phyloP scores from a whole-genome alignment of 30 jellyfish, hydroid and myxozoan genomes.

The Pelagia noctiluca region DNA sequence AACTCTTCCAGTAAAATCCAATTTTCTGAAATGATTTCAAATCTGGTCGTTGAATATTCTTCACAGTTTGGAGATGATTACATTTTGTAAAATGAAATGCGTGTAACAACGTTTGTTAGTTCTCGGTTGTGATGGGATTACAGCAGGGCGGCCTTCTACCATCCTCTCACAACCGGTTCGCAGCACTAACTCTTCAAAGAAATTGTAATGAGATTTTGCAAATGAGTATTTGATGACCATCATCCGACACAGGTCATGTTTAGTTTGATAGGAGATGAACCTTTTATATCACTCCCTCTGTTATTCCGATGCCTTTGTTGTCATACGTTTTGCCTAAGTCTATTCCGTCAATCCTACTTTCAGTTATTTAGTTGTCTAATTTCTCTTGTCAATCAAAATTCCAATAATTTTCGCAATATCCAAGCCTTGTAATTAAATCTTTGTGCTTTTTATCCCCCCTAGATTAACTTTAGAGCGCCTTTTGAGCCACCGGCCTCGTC shows the following conservation, averaged over 20 bases:
- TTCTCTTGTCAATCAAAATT: no score
- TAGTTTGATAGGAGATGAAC: slow-evolving; percentile 1
- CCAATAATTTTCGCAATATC: not conserved
- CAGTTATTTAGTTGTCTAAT: not conserved
- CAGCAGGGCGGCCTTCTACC: not conserved
- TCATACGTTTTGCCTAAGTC: not conserved
- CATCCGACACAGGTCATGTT: slow-evolving; percentile 14
- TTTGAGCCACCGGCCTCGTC: not conserved
- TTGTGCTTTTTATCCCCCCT: not conserved
- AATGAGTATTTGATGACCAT: not conserved
- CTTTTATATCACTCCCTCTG: not conserved
- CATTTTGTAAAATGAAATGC: no score
- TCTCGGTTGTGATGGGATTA: slow-evolving; percentile 14
- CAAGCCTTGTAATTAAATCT: not conserved
- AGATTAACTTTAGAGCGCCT: not conserved
- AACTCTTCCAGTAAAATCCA: no score
- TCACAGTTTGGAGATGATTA: no score
- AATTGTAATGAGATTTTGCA: not conserved
- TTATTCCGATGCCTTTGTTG: slow-evolving; percentile 4
- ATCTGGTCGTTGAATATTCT: no score
- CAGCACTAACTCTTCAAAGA: not conserved
- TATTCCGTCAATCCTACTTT: not conserved
- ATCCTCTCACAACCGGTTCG: not conserved
- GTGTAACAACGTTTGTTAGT: no score
- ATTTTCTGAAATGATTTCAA: no score